These are phyloP conservation scores for Tetragnatha montana DNA, from an alignment of 2,888 invertebrate genomes.

Conservation along the genomic window DNA sequence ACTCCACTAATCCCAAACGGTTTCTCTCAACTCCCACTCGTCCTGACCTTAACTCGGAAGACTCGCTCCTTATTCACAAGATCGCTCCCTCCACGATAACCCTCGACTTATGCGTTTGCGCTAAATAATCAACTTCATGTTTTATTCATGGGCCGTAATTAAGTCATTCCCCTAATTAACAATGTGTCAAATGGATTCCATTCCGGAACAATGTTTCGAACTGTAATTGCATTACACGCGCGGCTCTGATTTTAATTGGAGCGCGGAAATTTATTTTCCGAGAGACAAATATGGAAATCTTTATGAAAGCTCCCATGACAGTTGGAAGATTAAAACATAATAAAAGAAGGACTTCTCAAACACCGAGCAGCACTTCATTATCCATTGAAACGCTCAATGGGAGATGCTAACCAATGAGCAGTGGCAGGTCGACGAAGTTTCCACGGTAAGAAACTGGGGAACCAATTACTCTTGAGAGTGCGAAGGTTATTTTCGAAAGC, in stretches of 20 bases:
- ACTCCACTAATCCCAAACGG: not conserved
- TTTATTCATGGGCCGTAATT: not conserved
- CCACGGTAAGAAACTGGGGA: not conserved
- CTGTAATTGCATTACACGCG: not conserved
- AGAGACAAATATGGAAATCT: not conserved
- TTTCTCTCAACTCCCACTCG: not conserved
- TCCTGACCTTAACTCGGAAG: not conserved
- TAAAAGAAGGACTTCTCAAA: conserved; percentile 13
- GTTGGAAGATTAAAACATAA: conserved; percentile 25
- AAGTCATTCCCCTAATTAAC: conserved; percentile 1
- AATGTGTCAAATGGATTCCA: not conserved
- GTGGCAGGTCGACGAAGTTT: conserved; percentile 17
- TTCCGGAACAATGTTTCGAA: not conserved
- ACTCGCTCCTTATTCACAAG: not conserved
- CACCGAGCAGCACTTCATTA: not conserved
- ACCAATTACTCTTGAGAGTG: conserved; percentile 31
- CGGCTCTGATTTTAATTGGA: not conserved
- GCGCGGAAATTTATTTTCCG: not conserved
- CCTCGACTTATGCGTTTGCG: not conserved
- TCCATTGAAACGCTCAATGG: not conserved
- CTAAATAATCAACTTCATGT: not conserved
- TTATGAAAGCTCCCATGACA: not conserved
- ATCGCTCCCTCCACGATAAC: not conserved
- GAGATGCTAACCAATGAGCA: conserved; percentile 19
- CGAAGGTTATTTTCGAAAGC: not conserved